Conservation (phyloP, 2,797 vertebrate genomes). For the Enteromius trimaculatus region DNA sequence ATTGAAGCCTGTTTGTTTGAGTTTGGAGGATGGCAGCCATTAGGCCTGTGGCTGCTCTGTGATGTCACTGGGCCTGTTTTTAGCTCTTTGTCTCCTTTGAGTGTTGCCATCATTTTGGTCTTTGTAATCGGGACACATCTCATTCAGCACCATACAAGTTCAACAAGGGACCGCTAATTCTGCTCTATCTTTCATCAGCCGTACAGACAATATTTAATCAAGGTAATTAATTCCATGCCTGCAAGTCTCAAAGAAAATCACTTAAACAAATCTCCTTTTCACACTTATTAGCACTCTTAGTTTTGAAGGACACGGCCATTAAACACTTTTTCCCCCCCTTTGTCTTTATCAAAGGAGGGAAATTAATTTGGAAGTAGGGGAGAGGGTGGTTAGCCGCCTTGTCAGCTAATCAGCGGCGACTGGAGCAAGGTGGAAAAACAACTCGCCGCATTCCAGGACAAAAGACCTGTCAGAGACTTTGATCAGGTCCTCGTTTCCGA, state of each 20-base stretch:
- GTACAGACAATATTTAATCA: conserved; percentile 80
- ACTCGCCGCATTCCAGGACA: conserved; percentile 37
- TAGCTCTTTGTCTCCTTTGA: conserved; percentile 44
- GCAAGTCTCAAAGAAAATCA: conserved; percentile 74
- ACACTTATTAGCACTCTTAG: conserved; percentile 73
- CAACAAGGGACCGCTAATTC: conserved; percentile 63
- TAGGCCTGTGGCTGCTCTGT: conserved; percentile 21
- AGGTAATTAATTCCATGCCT: conserved; percentile 77
- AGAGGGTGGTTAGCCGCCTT: conserved; percentile 39
- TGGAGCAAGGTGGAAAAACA: conserved; percentile 44
- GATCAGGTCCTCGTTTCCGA: conserved; percentile 39
- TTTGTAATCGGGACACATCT: conserved; percentile 62
- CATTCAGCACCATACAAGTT: conserved; percentile 58
- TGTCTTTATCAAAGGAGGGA: conserved; percentile 71
- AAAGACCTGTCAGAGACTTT: conserved; percentile 44
- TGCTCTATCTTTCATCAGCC: conserved; percentile 62
- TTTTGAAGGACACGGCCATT: conserved; percentile 76
- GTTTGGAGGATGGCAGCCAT: conserved; percentile 3
- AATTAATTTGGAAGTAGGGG: conserved; percentile 67
- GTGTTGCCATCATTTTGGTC: conserved; percentile 49
- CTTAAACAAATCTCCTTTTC: conserved; percentile 74
- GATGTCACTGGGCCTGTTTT: conserved; percentile 50
- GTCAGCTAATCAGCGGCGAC: conserved; percentile 49
- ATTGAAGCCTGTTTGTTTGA: background rate
- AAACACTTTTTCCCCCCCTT: conserved; percentile 58